These are phyloP conservation scores for Chaetops frenatus DNA, from an alignment of 2,113 vertebrate genomes.

Conservation along the genomic window DNA sequence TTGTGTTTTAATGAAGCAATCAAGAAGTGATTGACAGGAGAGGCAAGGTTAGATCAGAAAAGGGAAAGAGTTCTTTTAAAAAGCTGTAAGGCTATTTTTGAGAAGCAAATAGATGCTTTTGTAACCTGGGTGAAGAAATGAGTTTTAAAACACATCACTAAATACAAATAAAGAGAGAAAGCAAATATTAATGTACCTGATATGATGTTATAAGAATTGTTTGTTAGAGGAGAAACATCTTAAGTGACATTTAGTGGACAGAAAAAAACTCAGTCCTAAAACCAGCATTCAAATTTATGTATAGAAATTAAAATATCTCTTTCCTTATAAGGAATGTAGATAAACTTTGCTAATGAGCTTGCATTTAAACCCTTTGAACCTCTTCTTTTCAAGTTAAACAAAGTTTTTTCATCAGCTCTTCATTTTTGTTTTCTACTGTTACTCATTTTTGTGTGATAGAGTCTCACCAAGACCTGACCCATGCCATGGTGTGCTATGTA, in stretches of 20 bases:
- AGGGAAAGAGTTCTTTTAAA: neutral
- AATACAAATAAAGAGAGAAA: neutral
- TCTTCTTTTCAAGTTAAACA: neutral
- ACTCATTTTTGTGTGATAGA: neutral
- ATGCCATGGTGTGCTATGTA: fast-evolving
- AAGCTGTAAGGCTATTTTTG: neutral
- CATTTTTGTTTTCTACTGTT: neutral
- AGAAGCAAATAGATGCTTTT: neutral
- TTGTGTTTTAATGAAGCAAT: neutral
- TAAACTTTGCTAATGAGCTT: neutral
- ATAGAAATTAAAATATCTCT: neutral
- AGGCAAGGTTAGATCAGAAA: neutral
- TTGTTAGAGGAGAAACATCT: neutral
- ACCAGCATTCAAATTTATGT: neutral
- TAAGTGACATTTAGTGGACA: neutral
- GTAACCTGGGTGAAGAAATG: neutral
- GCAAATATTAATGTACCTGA: neutral
- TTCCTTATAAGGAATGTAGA: neutral
- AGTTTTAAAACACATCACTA: neutral
- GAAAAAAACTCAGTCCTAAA: neutral
- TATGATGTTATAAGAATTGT: neutral
- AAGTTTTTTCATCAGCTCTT: neutral
- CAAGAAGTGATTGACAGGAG: neutral
- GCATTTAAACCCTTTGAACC: neutral
- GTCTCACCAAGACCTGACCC: neutral